phyloP scores from a whole-genome alignment of 2,113 vertebrate species.

The Pelecanus crispus region DNA sequence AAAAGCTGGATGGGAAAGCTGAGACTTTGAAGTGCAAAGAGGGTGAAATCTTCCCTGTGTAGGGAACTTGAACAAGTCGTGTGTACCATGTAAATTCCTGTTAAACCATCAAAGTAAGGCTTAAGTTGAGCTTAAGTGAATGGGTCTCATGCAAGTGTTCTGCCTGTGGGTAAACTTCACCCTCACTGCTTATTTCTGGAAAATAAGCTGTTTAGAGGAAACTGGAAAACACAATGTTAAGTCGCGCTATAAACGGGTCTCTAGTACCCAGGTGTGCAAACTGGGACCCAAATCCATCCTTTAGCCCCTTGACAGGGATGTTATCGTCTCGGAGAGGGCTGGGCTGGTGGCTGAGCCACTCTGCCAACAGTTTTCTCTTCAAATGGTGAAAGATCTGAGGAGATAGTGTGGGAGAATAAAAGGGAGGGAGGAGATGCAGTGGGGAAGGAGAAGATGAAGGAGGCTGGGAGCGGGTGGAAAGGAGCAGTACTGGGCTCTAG shows the following conservation, averaged over 20 bases:
- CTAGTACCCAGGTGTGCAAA: background rate
- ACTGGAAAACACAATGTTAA: background rate
- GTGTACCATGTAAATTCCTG: slow-evolving; percentile 21
- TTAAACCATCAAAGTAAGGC: slow-evolving; percentile 43
- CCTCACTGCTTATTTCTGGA: background rate
- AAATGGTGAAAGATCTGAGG: background rate
- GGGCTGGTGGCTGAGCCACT: background rate
- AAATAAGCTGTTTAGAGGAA: background rate
- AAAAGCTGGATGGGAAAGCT: background rate
- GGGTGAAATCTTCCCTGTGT: slow-evolving; percentile 25
- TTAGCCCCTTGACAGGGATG: background rate
- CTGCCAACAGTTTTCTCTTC: background rate
- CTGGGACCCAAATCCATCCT: background rate
- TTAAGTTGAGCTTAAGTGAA: slow-evolving; percentile 26
- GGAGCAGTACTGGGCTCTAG: background rate
- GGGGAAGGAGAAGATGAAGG: background rate
- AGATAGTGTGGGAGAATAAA: background rate
- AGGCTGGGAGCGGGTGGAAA: background rate
- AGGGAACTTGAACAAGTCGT: background rate
- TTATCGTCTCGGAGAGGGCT: rapidly evolving
- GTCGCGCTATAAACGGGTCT: background rate
- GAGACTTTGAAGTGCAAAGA: slow-evolving; percentile 44
- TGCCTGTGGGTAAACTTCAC: background rate
- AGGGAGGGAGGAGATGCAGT: background rate
- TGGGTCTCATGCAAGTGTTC: background rate